Percentiles rank a stretch among this genome's conserved stretches.
Evolutionary conservation across 2,113 vertebrate species (phyloP).

Genomic region (Megaceryle torquata): DNA sequence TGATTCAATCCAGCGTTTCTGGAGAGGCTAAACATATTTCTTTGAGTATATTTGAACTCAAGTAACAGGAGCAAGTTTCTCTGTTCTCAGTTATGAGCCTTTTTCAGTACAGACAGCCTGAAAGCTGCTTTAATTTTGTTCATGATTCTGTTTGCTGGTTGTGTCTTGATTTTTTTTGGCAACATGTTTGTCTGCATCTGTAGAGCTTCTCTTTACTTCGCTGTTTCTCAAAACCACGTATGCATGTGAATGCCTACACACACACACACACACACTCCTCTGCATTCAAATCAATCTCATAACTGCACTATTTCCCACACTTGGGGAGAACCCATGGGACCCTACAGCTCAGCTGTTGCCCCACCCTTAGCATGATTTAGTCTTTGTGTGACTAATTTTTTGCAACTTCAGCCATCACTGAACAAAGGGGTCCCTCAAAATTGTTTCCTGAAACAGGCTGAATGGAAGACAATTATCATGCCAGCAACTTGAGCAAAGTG

Average conservation of each 20-base stretch:
- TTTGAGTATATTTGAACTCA: not conserved
- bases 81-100: not conserved
- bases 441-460: not conserved
- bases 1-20: not conserved
- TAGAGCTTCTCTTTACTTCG: not conserved
- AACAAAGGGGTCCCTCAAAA: not conserved
- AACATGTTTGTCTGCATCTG: not conserved
- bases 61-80: not conserved
- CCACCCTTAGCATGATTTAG: not conserved
- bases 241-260: not conserved
- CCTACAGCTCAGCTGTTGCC: not conserved
- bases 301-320: not conserved
- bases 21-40: not conserved
- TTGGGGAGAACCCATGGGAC: not conserved
- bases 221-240: not conserved
- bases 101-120: not conserved
- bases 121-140: not conserved
- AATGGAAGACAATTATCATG: not conserved
- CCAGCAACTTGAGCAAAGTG: not conserved
- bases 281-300: not conserved
- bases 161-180: not conserved
- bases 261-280: not conserved
- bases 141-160: accelerated
- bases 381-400: not conserved
- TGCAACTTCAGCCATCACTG: not conserved